A percentile compares a stretch with the other conserved stretches of the same genome.
Evolutionary conservation across 2,888 invertebrate genomes (phyloP).

Genomic region (Brassicogethes aeneus): DNA sequence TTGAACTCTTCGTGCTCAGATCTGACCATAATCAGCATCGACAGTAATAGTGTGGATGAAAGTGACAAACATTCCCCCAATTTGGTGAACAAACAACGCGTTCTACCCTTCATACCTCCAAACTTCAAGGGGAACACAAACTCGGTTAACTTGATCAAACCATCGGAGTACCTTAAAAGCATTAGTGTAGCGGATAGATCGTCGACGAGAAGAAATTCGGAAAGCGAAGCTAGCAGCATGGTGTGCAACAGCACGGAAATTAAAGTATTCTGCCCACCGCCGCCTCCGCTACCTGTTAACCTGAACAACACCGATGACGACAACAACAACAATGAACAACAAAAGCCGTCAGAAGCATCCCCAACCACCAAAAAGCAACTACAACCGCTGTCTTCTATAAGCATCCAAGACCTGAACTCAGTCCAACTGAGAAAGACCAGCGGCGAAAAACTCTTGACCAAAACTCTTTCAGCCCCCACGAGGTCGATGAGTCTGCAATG

Average conservation of each 20-base stretch:
- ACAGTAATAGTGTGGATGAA: slow-evolving; percentile 40
- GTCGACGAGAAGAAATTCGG: slow-evolving; percentile 37
- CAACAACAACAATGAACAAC: slow-evolving; percentile 11
- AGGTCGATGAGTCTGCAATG: slow-evolving; percentile 70
- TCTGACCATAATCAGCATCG: slow-evolving; percentile 42
- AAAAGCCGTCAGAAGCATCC: slow-evolving; percentile 9
- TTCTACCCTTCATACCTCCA: slow-evolving; percentile 83
- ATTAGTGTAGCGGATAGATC: slow-evolving; percentile 47
- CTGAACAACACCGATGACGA: slow-evolving; percentile 18
- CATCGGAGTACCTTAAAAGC: slow-evolving; percentile 83
- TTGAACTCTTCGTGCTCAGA: slow-evolving; percentile 41
- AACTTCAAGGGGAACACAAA: slow-evolving; percentile 64
- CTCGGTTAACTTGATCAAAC: slow-evolving; percentile 80
- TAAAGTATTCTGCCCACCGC: slow-evolving; percentile 40
- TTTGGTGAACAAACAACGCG: slow-evolving; percentile 78
- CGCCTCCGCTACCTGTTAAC: slow-evolving; percentile 41
- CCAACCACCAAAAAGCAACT: slow-evolving; percentile 44
- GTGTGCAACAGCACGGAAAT: slow-evolving; percentile 4
- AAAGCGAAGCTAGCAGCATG: slow-evolving; percentile 29
- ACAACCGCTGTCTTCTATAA: slow-evolving; percentile 80
- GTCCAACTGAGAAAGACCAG: slow-evolving; percentile 71
- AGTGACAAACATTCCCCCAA: slow-evolving; percentile 44
- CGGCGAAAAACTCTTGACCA: slow-evolving; percentile 59
- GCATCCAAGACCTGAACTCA: slow-evolving; percentile 77
- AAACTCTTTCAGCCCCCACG: slow-evolving; percentile 73